Base-by-base conservation (phyloP, 2,888 invertebrate species). In the Epicampocera succincta region DNA sequence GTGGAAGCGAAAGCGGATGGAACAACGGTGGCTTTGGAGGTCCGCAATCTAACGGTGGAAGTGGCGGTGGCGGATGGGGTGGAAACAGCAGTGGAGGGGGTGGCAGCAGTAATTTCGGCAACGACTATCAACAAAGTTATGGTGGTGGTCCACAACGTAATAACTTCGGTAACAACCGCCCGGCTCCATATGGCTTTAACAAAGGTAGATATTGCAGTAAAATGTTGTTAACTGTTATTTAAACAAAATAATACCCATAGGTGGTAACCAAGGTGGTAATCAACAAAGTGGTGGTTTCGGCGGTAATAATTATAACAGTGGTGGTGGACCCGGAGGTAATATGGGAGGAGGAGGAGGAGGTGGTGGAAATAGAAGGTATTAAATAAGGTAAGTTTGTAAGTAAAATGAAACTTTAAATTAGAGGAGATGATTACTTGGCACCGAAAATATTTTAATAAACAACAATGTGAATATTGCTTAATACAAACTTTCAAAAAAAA, bases 131-230 rank as follows among this genome's bases (percentile, higher is more conserved):
- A 86, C 97, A 96, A 90, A 94, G 94, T 80, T 97, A 95, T 88
- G 93, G 95, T 0, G 97, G 96, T 44, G 97, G 97, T 1, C 96
- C 97, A 0, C 94, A 97, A 91, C 93, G 97, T 84, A 93, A 93
- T 87, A 90, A 89, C 72, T 89, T 89, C 79, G 88, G 88, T 44
- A 87, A 86, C 71, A 90, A 83, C 74, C 89, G 90, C 0, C 87
- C 90, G 29, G 87, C 89, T n/a, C 90, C 90, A 0, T 90, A 90
- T 72, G 83, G 89, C 17, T 89, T 87, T 42, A 89, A 88, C 84
- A 89, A 89, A 82, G 87, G 89, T 89, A 65, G 77, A 77, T 52
- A 42, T 33, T 33, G 25, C 15, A 6, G 12, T 40, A 8, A 15
- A n/a, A 52, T 15, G 4, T n/a, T 3, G 3, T 21, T 2, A 8